A percentile compares a stretch with the other conserved stretches of the same genome.
phyloP scores from a whole-genome alignment of 2,113 vertebrate genomes.

The Anarrhichthys ocellatus region DNA sequence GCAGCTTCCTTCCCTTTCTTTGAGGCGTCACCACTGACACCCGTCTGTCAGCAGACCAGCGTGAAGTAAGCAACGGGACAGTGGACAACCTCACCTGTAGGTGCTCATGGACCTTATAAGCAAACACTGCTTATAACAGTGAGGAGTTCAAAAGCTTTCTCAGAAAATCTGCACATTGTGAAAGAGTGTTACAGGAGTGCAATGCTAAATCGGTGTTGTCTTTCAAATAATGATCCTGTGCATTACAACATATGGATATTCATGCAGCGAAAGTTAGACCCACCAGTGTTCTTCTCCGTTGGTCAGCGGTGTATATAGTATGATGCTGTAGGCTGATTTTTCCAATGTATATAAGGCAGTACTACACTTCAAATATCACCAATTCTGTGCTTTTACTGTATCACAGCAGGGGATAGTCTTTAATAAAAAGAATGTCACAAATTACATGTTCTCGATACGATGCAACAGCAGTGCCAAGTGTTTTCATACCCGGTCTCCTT shows the following conservation, averaged over 20 bases:
- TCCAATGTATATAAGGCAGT: constrained; percentile 28
- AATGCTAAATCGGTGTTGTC: neutral
- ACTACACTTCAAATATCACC: constrained; percentile 26
- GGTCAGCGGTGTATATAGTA: neutral
- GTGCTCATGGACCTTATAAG: neutral
- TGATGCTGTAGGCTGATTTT: neutral
- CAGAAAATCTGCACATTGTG: neutral
- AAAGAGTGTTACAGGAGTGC: neutral
- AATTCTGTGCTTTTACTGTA: constrained; percentile 2
- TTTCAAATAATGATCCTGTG: neutral
- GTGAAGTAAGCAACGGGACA: too few species aligned
- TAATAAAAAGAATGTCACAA: constrained; percentile 12
- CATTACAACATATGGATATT: neutral
- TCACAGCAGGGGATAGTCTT: constrained; percentile 16
- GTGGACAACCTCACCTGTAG: neutral
- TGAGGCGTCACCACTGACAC: neutral
- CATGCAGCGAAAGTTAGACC: constrained; percentile 2
- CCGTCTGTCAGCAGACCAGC: neutral
- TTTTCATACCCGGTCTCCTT: neutral
- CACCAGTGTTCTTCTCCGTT: neutral
- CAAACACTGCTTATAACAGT: neutral
- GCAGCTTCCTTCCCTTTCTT: neutral
- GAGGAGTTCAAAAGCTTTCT: too few species aligned
- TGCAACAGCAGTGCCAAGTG: constrained; percentile 1
- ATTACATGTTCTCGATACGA: constrained; percentile 15